Evolutionary conservation across 2,888 invertebrate genomes (phyloP).

Genomic region (Ernsta delagoae): DNA sequence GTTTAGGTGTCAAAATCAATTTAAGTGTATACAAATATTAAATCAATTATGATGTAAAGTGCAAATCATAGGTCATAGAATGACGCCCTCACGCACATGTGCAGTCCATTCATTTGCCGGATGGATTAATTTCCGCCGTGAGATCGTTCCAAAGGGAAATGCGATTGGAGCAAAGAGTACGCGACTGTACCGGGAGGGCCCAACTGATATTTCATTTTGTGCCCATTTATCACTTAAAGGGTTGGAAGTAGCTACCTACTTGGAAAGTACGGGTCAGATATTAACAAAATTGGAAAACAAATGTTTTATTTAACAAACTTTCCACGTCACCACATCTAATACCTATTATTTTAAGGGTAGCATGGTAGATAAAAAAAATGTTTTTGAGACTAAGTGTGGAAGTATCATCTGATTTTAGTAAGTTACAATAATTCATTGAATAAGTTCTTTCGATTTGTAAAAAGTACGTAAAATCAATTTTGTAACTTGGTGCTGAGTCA

Average conservation of each 20-base stretch:
- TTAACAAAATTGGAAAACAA: neutral
- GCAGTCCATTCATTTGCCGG: conserved; percentile 82
- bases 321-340: no score
- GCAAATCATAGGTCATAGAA: conserved; percentile 59
- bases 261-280: conserved; percentile 3
- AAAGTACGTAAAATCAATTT: conserved; percentile 4
- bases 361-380: no score
- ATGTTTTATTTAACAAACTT: no score
- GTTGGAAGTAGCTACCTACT: conserved; percentile 28
- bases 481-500: conserved; percentile 13
- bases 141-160: conserved; percentile 81
- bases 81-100: conserved; percentile 74
- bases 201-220: conserved; percentile 68
- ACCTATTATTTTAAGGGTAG: no score
- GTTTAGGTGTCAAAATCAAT: neutral
- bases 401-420: no score
- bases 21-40: neutral
- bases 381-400: no score
- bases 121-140: conserved; percentile 82
- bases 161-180: conserved; percentile 79
- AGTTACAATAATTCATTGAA: no score
- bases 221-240: conserved; percentile 56
- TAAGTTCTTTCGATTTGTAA: no score
- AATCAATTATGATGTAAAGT: conserved; percentile 43
- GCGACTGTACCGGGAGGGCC: conserved; percentile 56